Evolutionary conservation across 2,113 vertebrate species (phyloP).

Genomic region (Heterocephalus glaber): DNA sequence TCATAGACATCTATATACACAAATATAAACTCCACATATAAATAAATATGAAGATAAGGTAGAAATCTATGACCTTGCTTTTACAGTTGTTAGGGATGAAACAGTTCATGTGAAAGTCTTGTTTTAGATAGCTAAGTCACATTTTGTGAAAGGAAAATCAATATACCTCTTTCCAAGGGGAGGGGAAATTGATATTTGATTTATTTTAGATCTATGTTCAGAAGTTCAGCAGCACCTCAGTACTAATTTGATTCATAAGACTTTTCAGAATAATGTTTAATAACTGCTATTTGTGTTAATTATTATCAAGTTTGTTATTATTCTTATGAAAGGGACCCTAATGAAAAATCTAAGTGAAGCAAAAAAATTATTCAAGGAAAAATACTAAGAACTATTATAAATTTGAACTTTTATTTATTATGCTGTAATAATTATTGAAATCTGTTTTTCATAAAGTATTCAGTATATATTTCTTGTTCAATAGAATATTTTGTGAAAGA

Average conservation of each 20-base stretch:
- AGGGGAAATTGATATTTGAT: slow-evolving; percentile 11
- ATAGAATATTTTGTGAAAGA: neutral
- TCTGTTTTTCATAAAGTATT: neutral
- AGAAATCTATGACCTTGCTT: neutral
- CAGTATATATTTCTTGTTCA: neutral
- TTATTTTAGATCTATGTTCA: slow-evolving; percentile 38
- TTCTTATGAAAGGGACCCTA: neutral
- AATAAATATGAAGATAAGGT: neutral
- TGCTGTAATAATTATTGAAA: neutral
- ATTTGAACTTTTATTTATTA: slow-evolving; percentile 7
- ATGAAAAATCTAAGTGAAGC: neutral
- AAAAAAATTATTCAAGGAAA: neutral
- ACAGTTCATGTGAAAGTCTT: neutral
- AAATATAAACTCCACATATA: neutral
- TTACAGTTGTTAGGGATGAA: slow-evolving; percentile 17
- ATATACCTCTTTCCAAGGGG: neutral
- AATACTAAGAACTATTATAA: neutral
- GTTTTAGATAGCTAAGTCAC: slow-evolving; percentile 30
- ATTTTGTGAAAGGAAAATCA: slow-evolving; percentile 31
- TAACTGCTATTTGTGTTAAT: neutral
- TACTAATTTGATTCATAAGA: slow-evolving; percentile 27
- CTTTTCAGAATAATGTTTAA: neutral
- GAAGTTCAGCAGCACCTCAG: neutral
- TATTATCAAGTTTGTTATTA: neutral
- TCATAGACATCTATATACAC: neutral